Base-by-base conservation (phyloP, 2,888 invertebrate species). In the Diaprepes abbreviatus region DNA sequence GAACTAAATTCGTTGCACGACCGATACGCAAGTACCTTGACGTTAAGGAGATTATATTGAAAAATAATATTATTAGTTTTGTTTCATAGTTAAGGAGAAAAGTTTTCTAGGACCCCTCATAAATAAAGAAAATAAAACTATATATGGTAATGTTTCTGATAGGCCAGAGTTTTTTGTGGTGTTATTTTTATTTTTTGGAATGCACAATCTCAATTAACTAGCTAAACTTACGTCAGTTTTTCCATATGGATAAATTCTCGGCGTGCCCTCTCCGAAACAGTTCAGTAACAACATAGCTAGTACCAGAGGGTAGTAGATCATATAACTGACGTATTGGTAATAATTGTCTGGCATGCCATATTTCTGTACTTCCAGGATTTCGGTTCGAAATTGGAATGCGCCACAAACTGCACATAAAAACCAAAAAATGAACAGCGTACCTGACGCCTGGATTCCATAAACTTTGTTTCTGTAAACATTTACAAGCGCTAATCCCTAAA, bases 401-500 rank as follows among this genome's bases (percentile, higher is more conserved):
- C 85, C 86, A 64, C 83, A 83, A 1, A 87, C 6, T 1, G 83
- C 74, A 45, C 86, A 77, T 9, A 88, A 73, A 1, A 88, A 77
- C 87, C 88, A 89, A 77, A 88, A 88, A n/a, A 86, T 70, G 76
- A 88, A 88, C 58, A 88, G 79, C 19, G 85, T 81, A 3, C 88
- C 89, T 1, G 88, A 88, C n/a, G 87, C 85, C 65, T 85, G 84
- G 3, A 87, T 80, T 1, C 89, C 89, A 74, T 85, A 83, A 48
- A 79, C 79, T 68, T 86, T 84, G 71, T 87, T 87, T 67, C 84
- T 79, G 58, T 84, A 78, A 10, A 86, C 81, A 19, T 88, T 74
- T 6, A 83, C 65, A 9, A 40, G 50, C 1, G 70, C 72, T 14
- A 72, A 43, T 14, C 24, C 40, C 72, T 72, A 43, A 31, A 62